Conservation (phyloP, 53 echinoderm and acorn worm genomes). For the Mesocentrotus franciscanus region DNA sequence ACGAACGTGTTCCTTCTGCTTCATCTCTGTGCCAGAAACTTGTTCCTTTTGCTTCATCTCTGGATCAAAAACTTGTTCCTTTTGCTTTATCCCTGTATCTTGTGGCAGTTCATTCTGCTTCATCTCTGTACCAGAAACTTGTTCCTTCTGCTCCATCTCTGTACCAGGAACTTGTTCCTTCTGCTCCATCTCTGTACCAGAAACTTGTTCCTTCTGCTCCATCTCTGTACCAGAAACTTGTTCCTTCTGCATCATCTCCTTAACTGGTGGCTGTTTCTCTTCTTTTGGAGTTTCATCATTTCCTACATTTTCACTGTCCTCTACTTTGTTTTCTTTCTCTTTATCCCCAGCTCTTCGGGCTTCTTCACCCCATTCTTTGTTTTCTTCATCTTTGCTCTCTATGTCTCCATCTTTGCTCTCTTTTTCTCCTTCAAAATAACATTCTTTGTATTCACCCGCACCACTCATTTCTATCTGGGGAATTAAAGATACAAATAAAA, state of each 20-base stretch:
- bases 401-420: background rate
- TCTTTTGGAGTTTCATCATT: background rate
- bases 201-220: background rate
- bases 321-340: background rate
- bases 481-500: background rate
- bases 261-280: background rate
- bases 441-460: background rate
- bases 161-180: background rate
- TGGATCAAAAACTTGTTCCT: background rate
- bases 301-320: background rate
- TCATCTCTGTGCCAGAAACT: background rate
- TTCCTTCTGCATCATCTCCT: background rate
- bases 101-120: background rate
- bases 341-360: background rate
- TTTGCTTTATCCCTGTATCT: background rate
- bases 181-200: background rate
- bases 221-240: background rate
- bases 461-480: background rate
- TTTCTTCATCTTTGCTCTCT: slow-evolving; percentile 8
- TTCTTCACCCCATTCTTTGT: background rate
- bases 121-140: background rate
- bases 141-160: background rate
- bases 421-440: background rate
- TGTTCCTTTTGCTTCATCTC: background rate
- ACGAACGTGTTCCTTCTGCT: background rate